Percentiles rank a stretch among this genome's conserved stretches.
Evolutionary conservation across 2,888 invertebrate genomes (phyloP).

Genomic region (Atrina japonica): DNA sequence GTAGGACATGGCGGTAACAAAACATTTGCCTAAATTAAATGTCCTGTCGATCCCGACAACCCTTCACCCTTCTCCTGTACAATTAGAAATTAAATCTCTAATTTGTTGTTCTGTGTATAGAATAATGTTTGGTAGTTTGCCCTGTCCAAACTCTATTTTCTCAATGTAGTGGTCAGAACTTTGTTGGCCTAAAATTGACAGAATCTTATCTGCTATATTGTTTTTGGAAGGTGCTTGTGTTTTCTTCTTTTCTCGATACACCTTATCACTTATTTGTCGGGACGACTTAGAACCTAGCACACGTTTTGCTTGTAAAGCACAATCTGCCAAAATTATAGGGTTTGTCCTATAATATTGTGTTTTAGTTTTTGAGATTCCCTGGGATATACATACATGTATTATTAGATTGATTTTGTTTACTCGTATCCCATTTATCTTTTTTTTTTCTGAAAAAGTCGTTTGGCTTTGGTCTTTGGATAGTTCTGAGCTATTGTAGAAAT

Average conservation of each 20-base stretch:
- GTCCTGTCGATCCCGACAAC: too few species aligned
- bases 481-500: too few species aligned
- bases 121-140: too few species aligned
- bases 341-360: background rate
- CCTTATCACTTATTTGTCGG: slow-evolving; percentile 3
- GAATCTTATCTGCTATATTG: slow-evolving; percentile 3
- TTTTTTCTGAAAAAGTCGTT: too few species aligned
- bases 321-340: background rate
- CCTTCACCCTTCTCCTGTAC: background rate
- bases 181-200: background rate
- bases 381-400: too few species aligned
- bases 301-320: background rate
- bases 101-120: slow-evolving; percentile 8
- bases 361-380: background rate
- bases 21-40: too few species aligned
- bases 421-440: background rate
- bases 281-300: too few species aligned
- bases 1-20: background rate
- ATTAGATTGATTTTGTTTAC: too few species aligned
- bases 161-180: too few species aligned
- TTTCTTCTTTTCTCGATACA: background rate
- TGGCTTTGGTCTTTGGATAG: too few species aligned
- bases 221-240: background rate
- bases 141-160: too few species aligned
- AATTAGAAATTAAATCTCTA: background rate